A percentile compares a stretch with the other conserved stretches of the same genome.
These are phyloP conservation scores for Brachyhypopomus occidentalis DNA, from an alignment of 2,113 vertebrate species.

Conservation along the genomic window DNA sequence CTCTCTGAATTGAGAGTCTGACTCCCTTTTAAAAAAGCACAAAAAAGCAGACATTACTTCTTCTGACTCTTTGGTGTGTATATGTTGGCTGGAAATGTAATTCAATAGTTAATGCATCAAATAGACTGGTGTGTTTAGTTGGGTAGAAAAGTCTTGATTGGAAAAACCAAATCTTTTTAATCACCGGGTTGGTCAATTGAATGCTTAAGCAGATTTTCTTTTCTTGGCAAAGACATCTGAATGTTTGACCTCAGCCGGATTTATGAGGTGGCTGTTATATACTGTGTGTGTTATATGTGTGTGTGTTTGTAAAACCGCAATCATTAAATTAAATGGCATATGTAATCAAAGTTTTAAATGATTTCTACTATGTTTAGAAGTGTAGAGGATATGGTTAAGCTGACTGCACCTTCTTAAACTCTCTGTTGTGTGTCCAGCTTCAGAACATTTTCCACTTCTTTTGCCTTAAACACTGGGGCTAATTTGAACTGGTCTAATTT, in stretches of 20 bases:
- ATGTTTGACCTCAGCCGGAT: slow-evolving; percentile 59
- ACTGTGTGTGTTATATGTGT: slow-evolving; percentile 30
- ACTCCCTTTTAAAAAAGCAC: slow-evolving; percentile 15
- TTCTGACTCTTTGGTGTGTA: slow-evolving; percentile 11
- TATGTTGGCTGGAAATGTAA: slow-evolving; percentile 30
- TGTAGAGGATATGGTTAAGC: slow-evolving; percentile 59
- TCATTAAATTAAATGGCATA: slow-evolving; percentile 63
- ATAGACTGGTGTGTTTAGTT: slow-evolving; percentile 49
- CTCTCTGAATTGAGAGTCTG: slow-evolving; percentile 54
- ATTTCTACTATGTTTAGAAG: slow-evolving; percentile 61
- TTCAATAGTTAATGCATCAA: slow-evolving; percentile 53
- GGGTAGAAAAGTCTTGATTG: slow-evolving; percentile 45
- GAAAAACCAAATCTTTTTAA: slow-evolving; percentile 62
- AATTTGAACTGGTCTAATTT: slow-evolving; percentile 57
- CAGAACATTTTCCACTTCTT: slow-evolving; percentile 44
- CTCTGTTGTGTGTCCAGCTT: slow-evolving; percentile 63
- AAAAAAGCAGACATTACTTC: background rate
- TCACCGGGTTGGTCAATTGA: slow-evolving; percentile 63
- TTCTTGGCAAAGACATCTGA: slow-evolving; percentile 58
- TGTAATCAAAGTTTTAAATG: slow-evolving; percentile 59
- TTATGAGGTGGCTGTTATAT: slow-evolving; percentile 59
- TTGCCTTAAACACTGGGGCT: slow-evolving; percentile 45
- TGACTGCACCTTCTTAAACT: slow-evolving; percentile 49
- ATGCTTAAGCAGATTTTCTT: slow-evolving; percentile 62
- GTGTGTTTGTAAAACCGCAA: slow-evolving; percentile 54